A percentile compares a stretch with the other conserved stretches of the same genome.
phyloP scores from a whole-genome alignment of 2,113 vertebrate genomes.

The Peromyscus leucopus region DNA sequence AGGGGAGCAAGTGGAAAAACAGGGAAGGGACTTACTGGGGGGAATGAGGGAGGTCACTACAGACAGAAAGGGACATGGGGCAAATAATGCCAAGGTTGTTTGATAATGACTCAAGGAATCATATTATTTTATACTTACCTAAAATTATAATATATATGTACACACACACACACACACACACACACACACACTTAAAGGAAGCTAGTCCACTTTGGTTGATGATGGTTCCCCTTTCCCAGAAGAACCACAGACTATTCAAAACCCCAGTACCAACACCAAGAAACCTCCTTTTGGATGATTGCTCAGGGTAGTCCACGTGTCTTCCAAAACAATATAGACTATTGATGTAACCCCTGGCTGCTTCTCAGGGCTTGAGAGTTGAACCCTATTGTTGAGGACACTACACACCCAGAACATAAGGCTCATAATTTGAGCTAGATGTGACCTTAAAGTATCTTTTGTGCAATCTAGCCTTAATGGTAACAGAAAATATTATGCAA shows the following conservation, averaged over 20 bases:
- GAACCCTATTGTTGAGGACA: background rate
- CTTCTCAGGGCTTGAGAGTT: background rate
- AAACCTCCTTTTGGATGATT: background rate
- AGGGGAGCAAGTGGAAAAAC: background rate
- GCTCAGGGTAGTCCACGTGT: background rate
- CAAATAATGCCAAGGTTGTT: background rate
- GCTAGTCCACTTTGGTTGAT: background rate
- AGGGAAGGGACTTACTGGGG: background rate
- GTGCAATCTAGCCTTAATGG: background rate
- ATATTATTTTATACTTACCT: background rate
- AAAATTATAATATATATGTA: background rate
- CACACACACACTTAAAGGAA: background rate
- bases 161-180: background rate
- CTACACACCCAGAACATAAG: background rate
- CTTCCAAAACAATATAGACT: background rate
- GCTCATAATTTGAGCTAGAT: background rate
- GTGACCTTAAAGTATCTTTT: background rate
- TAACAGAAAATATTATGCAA: no score
- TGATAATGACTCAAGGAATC: background rate
- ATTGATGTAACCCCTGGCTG: background rate
- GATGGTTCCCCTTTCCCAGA: background rate
- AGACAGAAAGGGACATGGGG: background rate
- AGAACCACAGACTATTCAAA: background rate
- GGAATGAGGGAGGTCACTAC: background rate
- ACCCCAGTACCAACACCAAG: background rate